A percentile compares a stretch with the other conserved stretches of the same genome.
Evolutionary conservation across 1,140 invertebrate genomes (phyloP).

Genomic region (Pseudomyrmex gracilis): DNA sequence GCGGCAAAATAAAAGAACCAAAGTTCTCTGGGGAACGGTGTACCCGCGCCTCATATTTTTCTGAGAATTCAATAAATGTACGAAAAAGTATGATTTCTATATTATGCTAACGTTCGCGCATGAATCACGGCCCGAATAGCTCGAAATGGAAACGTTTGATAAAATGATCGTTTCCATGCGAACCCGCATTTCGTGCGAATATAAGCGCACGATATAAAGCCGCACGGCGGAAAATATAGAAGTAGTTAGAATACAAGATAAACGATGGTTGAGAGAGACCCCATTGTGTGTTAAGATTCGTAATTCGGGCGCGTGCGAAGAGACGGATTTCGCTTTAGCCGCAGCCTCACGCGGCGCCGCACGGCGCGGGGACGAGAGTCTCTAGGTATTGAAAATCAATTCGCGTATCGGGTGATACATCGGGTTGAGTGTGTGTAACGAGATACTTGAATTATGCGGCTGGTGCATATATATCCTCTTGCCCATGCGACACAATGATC

Average conservation of each 20-base stretch:
- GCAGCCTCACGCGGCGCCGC: no score
- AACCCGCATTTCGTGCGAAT: background rate
- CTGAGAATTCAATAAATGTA: slow-evolving; percentile 27
- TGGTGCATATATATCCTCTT: slow-evolving; percentile 30
- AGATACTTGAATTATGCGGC: slow-evolving; percentile 45
- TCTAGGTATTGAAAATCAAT: slow-evolving; percentile 58
- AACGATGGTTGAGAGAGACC: background rate
- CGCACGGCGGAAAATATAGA: background rate
- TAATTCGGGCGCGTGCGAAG: slow-evolving; percentile 17
- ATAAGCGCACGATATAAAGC: background rate
- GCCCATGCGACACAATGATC: slow-evolving; percentile 15
- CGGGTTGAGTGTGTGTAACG: slow-evolving; percentile 12
- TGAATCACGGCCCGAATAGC: background rate
- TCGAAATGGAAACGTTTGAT: background rate
- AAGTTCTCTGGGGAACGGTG: background rate
- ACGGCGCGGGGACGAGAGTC: background rate
- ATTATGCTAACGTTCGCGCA: slow-evolving; percentile 18
- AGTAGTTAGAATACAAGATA: background rate
- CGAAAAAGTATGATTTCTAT: slow-evolving; percentile 3
- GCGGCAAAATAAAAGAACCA: background rate
- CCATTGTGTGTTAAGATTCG: slow-evolving; percentile 32
- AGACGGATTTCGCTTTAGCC: background rate
- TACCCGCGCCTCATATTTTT: background rate
- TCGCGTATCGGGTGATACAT: slow-evolving; percentile 50
- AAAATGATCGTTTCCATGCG: slow-evolving; percentile 6